A percentile compares a stretch with the other conserved stretches of the same genome.
Conservation (phyloP, 2,113 vertebrate species). For the Asarcornis scutulata region DNA sequence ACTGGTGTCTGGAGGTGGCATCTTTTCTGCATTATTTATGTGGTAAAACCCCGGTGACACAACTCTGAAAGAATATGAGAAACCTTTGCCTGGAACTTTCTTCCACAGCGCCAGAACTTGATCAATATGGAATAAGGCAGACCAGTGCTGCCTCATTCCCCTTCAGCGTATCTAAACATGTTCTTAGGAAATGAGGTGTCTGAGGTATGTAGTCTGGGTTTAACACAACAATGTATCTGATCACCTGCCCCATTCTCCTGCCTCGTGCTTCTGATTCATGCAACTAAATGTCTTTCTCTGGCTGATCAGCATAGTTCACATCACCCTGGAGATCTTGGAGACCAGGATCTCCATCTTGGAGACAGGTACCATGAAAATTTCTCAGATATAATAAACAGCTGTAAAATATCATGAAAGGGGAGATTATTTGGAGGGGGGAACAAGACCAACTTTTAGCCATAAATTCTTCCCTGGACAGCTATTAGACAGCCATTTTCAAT, state of each 20-base stretch:
- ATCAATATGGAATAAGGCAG: not conserved
- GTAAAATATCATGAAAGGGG: not conserved
- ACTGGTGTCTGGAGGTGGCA: not conserved
- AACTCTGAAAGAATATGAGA: not conserved
- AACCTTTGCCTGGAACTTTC: not conserved
- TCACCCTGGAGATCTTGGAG: not conserved
- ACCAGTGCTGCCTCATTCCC: not conserved
- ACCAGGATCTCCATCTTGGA: not conserved
- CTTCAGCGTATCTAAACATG: not conserved
- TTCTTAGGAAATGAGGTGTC: not conserved
- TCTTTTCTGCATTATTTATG: not conserved
- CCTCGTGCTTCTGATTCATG: not conserved
- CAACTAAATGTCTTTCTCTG: not conserved
- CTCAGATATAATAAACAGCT: not conserved
- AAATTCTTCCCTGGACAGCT: not conserved
- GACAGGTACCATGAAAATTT: not conserved
- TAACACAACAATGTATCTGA: not conserved
- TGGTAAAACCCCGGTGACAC: not conserved
- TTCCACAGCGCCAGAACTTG: not conserved
- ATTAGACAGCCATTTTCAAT: not conserved
- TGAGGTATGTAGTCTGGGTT: not conserved
- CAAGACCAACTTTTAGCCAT: not conserved
- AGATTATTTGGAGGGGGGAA: not conserved
- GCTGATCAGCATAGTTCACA: not conserved
- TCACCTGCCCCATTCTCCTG: not conserved